Base-by-base conservation (phyloP, 2,797 vertebrate genomes). In the Rhabdophis nuchalis region DNA sequence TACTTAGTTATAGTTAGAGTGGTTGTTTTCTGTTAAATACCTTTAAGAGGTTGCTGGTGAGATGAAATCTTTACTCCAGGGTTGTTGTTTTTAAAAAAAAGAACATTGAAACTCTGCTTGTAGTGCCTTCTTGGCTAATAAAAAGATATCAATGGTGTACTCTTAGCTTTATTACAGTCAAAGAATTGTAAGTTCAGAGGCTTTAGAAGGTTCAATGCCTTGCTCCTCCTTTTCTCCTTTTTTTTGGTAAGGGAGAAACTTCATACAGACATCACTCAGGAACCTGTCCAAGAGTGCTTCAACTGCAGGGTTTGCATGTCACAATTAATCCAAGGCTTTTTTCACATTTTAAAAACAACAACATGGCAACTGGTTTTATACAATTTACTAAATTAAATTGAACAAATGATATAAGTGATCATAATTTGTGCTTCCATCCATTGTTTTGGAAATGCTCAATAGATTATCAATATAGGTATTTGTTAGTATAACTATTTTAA, bases 1-100 rank as follows among this genome's bases (percentile, higher is more conserved):
- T 90, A 86, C 93, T 96, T 94, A 95, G 91, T 93, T 96, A 87
- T 93, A 93, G 89, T 95, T 94, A 77, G 91, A 92, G 91, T 60
- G 25, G 5, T 53, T 57, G n/a, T 93, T 46, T 90, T 86, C 46
- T 95, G 93, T 94, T 90, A 54, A 93, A 53, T 7, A 88, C 92
- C 91, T 95, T 95, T 85, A 92, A 95, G 94, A 96, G 25, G 72
- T 94, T 94, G 41, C 64, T 94, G 5, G 82, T 57, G 32, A 94
- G 93, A 93, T 96, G 56, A 94, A 87, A 85, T 91, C 96, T 54
- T 87, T 95, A 58, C 88, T 86, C 36, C 85, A 72, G 72, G 4
- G 32, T 50, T 57, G n/a, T n/a, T n/a, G n/a, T 41, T 32, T 68
- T 61, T 5, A 9, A 64, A 61, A 60, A 61, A 16, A n/a, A 72